Evolutionary conservation across 2,888 invertebrate genomes (phyloP), one percentile per base, ranked within the genome.

Genomic region (Tricholauxania praeusta): DNA sequence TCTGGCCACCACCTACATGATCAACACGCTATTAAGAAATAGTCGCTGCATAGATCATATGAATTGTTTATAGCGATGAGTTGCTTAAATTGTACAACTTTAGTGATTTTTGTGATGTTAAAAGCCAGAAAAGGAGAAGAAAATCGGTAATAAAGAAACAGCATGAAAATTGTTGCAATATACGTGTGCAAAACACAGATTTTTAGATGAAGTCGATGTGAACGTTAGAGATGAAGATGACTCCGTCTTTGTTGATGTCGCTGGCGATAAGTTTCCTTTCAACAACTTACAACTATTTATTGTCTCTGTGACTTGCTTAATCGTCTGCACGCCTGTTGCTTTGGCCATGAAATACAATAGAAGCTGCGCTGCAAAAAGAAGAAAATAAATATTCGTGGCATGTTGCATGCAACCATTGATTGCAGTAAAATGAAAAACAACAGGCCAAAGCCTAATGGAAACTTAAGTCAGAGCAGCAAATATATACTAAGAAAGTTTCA

Each of bases 301-400:
- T 39, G 7, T 10, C 10, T 39, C 8, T 39, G 39, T 39, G 53
- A 52, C 19, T 67, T 51, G 39, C 60, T 57, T 32, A 28, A 28
- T 4, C 39, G 28, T 32, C 73, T 75, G 75, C 57, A 74, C 75
- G 75, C 75, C 75, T 75, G 75, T 67, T 74, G 70, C 71, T 74
- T 69, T 75, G 75, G 75, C 75, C 75, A 75, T 75, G 75, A 75
- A 75, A 75, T 73, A 71, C 73, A 39, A 39, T 10, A 39, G 39
- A 70, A 70, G 72, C 71, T 67, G 62, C 64, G 64, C 22, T 53
- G 12, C 62, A 10, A 52, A 47, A 62, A 69, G 17, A 47, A 67
- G 67, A 17, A 49, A 6, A 51, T 28, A 19, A 12, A 19, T n/a
- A 64, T 39, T 66, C 49, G 64, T 68, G 64, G 69, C 72, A 68